phyloP scores from a whole-genome alignment of 2,797 vertebrate genomes.

The Carapus acus region DNA sequence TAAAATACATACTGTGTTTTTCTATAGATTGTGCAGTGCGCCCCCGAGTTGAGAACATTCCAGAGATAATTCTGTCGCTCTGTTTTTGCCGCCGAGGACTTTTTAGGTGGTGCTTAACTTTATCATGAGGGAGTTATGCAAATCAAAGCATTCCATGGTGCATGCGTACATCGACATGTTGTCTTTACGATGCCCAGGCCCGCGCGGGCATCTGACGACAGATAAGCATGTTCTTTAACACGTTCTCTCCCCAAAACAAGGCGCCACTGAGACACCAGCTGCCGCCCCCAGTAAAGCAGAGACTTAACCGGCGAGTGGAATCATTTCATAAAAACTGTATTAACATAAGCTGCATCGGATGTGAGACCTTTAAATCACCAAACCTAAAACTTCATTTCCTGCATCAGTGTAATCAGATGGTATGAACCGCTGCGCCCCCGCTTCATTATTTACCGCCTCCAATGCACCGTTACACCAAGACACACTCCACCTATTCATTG shows the following conservation, averaged over 20 bases:
- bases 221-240: conserved; percentile 13
- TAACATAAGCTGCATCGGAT: conserved; percentile 9
- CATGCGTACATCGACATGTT: conserved; percentile 18
- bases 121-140: conserved; percentile 43
- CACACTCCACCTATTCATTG: neutral
- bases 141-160: conserved; percentile 32
- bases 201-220: conserved; percentile 5
- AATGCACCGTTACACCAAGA: neutral
- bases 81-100: conserved; percentile 37
- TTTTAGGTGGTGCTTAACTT: conserved; percentile 32
- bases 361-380: conserved; percentile 19
- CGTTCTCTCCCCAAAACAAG: conserved; percentile 1
- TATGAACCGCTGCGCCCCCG: neutral
- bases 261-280: neutral
- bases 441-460: conserved; percentile 7
- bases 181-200: conserved; percentile 12
- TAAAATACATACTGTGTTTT: conserved; percentile 22
- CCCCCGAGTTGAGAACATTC: conserved; percentile 25
- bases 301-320: neutral
- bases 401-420: conserved; percentile 33
- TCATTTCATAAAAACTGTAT: neutral
- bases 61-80: conserved; percentile 17
- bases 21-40: conserved; percentile 15
- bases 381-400: conserved; percentile 31
- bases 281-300: neutral